These are phyloP conservation scores for Gallinago media DNA, from an alignment of 2,113 vertebrate species.

Conservation along the genomic window DNA sequence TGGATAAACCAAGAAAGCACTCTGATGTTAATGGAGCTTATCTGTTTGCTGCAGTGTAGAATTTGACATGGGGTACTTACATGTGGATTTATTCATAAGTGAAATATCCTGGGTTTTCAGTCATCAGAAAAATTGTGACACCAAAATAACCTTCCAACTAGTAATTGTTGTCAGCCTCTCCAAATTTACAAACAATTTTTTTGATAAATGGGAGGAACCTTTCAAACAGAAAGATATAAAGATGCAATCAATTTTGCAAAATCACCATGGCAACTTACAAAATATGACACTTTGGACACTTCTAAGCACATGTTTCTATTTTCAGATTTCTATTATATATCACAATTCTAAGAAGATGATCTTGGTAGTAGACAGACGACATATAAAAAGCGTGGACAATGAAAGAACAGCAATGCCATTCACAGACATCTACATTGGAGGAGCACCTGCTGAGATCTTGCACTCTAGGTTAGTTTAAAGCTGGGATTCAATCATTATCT, in stretches of 20 bases:
- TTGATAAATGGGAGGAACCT: background rate
- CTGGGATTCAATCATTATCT: background rate
- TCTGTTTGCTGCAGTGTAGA: background rate
- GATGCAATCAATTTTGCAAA: background rate
- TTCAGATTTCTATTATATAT: constrained; percentile 95
- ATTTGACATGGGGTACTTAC: background rate
- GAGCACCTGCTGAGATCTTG: constrained; percentile 86
- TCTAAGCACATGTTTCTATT: constrained; percentile 7
- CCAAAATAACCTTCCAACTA: background rate
- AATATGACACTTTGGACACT: background rate
- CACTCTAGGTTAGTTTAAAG: constrained; percentile 81
- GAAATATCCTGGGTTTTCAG: background rate
- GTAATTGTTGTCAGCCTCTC: background rate
- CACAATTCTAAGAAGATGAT: constrained; percentile 98
- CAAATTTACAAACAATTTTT: background rate
- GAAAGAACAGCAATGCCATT: constrained; percentile 92
- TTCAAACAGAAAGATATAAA: background rate
- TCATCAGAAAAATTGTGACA: background rate
- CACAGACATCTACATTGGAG: constrained; percentile 94
- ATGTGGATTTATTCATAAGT: background rate
- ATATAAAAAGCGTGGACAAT: constrained; percentile 93
- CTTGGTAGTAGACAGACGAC: constrained; percentile 92
- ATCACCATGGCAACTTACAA: background rate
- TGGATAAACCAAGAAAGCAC: background rate
- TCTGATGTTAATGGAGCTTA: background rate